These are phyloP conservation scores for Phylloscopus trochilus DNA, from an alignment of 2,113 vertebrate species.

Conservation along the genomic window DNA sequence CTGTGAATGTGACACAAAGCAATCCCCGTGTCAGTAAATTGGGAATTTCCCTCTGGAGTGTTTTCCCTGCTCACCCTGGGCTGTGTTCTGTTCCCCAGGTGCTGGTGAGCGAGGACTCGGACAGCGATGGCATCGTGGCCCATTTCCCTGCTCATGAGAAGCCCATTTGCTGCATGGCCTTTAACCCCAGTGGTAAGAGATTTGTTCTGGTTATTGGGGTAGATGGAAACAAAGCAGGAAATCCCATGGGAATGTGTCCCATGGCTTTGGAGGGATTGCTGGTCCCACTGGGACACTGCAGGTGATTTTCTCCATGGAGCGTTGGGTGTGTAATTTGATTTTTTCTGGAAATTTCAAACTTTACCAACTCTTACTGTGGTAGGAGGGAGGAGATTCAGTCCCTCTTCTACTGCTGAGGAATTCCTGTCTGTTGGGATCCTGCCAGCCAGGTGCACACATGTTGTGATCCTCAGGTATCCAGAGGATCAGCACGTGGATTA, in stretches of 20 bases:
- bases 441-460: not conserved
- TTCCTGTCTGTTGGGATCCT: not conserved
- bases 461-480: not conserved
- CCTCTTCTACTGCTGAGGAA: not conserved
- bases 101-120: constrained; percentile 92
- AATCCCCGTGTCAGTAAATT: not conserved
- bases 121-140: constrained; percentile 93
- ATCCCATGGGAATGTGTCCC: not conserved
- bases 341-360: not conserved
- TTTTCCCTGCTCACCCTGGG: not conserved
- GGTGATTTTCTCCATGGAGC: not conserved
- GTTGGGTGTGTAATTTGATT: not conserved
- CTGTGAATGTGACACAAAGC: not conserved
- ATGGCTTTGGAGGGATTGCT: not conserved
- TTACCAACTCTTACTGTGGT: fast-evolving
- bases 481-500: not conserved
- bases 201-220: not conserved
- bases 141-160: constrained; percentile 99
- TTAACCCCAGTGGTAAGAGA: constrained; percentile 92
- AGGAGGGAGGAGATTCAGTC: not conserved
- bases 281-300: fast-evolving
- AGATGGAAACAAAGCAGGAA: not conserved
- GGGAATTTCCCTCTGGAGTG: not conserved
- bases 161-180: constrained; percentile 98
- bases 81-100: constrained; percentile 77